A percentile compares a stretch with the other conserved stretches of the same genome.
Conservation (phyloP, 1,140 invertebrate genomes). For the Rhopalosiphum maidis region DNA sequence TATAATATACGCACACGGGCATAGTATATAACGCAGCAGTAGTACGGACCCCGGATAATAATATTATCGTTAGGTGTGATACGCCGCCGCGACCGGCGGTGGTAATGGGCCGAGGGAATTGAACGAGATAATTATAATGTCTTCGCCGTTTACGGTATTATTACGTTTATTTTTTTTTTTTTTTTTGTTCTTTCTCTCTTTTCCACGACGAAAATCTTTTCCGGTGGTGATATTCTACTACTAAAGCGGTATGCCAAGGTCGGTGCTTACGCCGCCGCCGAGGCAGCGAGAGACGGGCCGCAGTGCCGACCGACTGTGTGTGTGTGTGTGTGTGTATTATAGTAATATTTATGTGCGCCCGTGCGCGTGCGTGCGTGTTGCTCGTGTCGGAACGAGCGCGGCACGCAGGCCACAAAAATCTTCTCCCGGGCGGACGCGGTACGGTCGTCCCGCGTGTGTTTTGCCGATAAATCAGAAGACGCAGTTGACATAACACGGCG, state of each 20-base stretch:
- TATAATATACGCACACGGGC: not conserved
- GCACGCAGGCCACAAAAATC: not conserved
- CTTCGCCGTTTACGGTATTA: constrained; percentile 14
- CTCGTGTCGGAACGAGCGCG: not conserved
- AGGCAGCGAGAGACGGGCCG: not conserved
- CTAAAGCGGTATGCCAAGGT: constrained; percentile 47
- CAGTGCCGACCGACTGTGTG: not conserved
- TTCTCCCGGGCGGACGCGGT: not conserved
- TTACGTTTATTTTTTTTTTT: not conserved
- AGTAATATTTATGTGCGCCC: constrained; percentile 4
- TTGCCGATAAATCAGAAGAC: not conserved
- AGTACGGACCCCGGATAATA: constrained; percentile 18
- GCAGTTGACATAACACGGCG: not conserved
- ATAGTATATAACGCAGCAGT: not conserved
- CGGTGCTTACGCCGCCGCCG: not conserved
- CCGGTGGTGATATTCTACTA: not conserved
- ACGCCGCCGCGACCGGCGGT: not conserved
- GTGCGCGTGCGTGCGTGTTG: not conserved
- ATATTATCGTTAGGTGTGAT: constrained; percentile 26
- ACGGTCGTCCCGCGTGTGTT: not conserved
- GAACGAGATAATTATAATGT: constrained; percentile 36
- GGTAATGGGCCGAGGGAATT: constrained; percentile 20
- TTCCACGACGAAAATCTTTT: constrained; percentile 31
- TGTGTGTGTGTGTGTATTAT: not conserved
- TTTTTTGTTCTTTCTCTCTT: too few species aligned